These are phyloP conservation scores for Phenganax stokvisi DNA, from an alignment of 92 coral and sea anemone genomes.

Conservation along the genomic window DNA sequence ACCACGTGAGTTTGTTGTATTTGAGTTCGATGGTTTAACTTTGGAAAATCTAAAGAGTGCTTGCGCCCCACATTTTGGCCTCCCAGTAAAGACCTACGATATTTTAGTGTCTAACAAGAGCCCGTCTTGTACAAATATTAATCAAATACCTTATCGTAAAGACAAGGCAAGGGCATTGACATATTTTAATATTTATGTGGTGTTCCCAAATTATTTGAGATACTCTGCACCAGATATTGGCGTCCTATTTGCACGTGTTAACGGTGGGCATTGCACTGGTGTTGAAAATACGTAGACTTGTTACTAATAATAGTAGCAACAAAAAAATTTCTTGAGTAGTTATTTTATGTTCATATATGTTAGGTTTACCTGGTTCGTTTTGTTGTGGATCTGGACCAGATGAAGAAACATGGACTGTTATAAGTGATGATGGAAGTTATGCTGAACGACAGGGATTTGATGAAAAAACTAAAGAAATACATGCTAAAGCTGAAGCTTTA, in stretches of 20 bases:
- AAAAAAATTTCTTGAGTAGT: too few relatives aligned
- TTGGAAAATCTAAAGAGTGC: slow-evolving; percentile 49
- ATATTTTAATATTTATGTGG: neutral
- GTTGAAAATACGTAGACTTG: neutral
- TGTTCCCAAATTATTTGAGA: too few relatives aligned
- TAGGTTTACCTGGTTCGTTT: slow-evolving; percentile 58
- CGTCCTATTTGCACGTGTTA: neutral
- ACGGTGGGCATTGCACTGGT: too few relatives aligned
- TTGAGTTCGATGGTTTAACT: slow-evolving; percentile 42
- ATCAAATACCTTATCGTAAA: slow-evolving; percentile 32
- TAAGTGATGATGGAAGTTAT: slow-evolving; percentile 38
- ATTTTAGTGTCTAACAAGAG: slow-evolving; percentile 57
- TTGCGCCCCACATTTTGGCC: slow-evolving; percentile 51
- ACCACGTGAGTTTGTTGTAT: slow-evolving; percentile 53
- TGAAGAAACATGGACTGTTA: slow-evolving; percentile 45
- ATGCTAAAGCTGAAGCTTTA: slow-evolving; percentile 57
- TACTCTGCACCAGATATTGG: neutral
- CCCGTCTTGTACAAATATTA: slow-evolving; percentile 36
- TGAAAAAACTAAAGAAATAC: slow-evolving; percentile 43
- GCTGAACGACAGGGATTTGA: neutral
- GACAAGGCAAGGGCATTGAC: slow-evolving; percentile 11
- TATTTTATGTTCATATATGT: neutral
- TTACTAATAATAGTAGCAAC: neutral
- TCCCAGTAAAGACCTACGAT: slow-evolving; percentile 46
- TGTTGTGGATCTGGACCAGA: slow-evolving; percentile 47